Conservation (phyloP, 2,113 vertebrate genomes). For the Cyprichromis sp. region DNA sequence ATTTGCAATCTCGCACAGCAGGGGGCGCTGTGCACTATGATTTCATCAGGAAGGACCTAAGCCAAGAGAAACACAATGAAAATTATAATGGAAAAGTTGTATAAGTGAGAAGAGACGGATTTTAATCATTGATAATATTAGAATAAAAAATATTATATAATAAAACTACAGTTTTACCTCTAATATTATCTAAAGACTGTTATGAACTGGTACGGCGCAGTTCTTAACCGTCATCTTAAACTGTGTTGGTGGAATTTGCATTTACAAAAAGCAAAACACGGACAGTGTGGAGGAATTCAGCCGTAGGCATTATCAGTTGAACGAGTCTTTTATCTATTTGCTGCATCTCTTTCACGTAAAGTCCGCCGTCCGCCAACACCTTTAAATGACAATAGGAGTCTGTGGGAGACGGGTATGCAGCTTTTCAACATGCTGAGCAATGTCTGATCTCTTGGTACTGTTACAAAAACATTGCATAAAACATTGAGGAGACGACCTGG, state of each 20-base stretch:
- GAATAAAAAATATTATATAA: not conserved
- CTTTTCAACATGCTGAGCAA: slow-evolving; percentile 27
- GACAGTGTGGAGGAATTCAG: slow-evolving; percentile 37
- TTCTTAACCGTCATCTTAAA: not conserved
- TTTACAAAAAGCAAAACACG: not conserved
- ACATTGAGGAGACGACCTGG: slow-evolving; percentile 43
- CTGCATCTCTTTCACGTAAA: slow-evolving; percentile 52
- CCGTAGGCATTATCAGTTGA: slow-evolving; percentile 30
- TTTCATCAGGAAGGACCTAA: not conserved
- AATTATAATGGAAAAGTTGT: not conserved
- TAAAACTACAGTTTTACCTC: not conserved
- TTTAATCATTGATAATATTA: not conserved
- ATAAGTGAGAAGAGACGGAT: not conserved
- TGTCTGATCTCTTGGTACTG: slow-evolving; percentile 37
- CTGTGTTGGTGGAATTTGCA: slow-evolving; percentile 1
- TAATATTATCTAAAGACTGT: not conserved
- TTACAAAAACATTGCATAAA: slow-evolving; percentile 59
- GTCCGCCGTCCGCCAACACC: slow-evolving; percentile 24
- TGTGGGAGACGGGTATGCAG: slow-evolving; percentile 4
- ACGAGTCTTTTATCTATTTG: slow-evolving; percentile 44
- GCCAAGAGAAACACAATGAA: not conserved
- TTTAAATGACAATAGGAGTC: slow-evolving; percentile 53
- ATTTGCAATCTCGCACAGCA: not conserved
- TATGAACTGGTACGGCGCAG: not conserved
- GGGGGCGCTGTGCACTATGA: slow-evolving; percentile 23